Evolutionary conservation across 2,113 vertebrate genomes (phyloP), one percentile per base, ranked within the genome.

Genomic region (Oreocharis arfaki): DNA sequence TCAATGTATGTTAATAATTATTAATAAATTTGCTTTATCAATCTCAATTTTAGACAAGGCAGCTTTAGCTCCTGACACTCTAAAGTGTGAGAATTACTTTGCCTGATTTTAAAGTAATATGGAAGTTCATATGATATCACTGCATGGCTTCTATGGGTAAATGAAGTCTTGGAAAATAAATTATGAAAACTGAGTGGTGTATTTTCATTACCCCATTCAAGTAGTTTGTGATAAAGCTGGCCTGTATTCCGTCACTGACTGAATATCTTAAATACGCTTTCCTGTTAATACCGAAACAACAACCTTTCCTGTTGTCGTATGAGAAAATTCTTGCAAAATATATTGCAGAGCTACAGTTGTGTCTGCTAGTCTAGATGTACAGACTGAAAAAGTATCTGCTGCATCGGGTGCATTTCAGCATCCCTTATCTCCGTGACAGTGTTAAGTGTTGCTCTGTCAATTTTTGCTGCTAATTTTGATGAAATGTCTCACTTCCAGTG

Each of bases 1-100:
- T 77, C 59, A 87, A 13, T 89, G 52, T 84, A 63, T 77, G 44
- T 95, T 96, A 96, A 88, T 96, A 97, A 89, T 52, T 96, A 93
- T 83, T 92, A 97, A 95, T 94, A 64, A 90, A 94, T 74, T 88
- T 1, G 35, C 35, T 78, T 77, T 59, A 42, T 74, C 3, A 11
- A 44, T 50, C 20, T 73, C 6, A 32, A 37, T 93, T 97, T 97
- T 75, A 95, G 92, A 91, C 49, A 92, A 84, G 57, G 73, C 23
- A 70, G 11, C 81, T 92, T 91, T 84, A 95, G 65, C 79, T 95
- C 61, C 46, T 77, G 75, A 93, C 50, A 83, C 47, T 75, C 28
- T 88, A 27, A 96, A 93, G 87, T 77, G 35, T 56, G 61, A 92
- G 23, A 90, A 78, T 60, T 89, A 39, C 64, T 94, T 95, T 82